These are phyloP conservation scores for western clawed frog (Xenopus tropicalis) DNA, from an alignment of 2,113 vertebrate species.

Conservation along the genomic window DNA sequence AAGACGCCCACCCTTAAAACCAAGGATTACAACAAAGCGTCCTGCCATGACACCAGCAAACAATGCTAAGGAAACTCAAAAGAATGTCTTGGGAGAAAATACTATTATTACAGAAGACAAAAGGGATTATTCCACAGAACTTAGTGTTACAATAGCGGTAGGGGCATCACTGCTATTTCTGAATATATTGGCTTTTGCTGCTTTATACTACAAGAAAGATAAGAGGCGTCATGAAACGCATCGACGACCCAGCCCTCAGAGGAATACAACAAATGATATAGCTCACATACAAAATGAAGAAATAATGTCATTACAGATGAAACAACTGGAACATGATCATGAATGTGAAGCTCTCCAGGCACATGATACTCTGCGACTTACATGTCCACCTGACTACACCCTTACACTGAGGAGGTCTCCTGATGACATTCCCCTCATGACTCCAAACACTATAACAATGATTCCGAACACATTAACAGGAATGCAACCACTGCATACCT, in stretches of 20 bases:
- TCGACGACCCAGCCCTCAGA: slow-evolving; percentile 80
- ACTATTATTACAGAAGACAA: slow-evolving; percentile 88
- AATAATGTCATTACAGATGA: slow-evolving; percentile 91
- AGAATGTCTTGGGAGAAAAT: slow-evolving; percentile 72
- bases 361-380: slow-evolving; percentile 78
- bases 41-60: slow-evolving; percentile 81
- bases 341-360: slow-evolving; percentile 82
- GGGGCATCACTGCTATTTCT: slow-evolving; percentile 91
- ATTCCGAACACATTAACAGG: slow-evolving; percentile 86
- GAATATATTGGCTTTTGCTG: slow-evolving; percentile 93
- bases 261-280: slow-evolving; percentile 77
- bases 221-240: slow-evolving; percentile 87
- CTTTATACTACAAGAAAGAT: slow-evolving; percentile 95
- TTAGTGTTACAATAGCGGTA: slow-evolving; percentile 93
- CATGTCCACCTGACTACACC: slow-evolving; percentile 89
- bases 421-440: slow-evolving; percentile 89
- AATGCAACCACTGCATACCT: slow-evolving; percentile 91
- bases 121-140: slow-evolving; percentile 88
- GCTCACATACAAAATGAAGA: slow-evolving; percentile 88
- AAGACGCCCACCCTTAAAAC: slow-evolving; percentile 82
- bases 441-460: slow-evolving; percentile 92
- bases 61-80: slow-evolving; percentile 80
- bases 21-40: slow-evolving; percentile 91
- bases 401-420: slow-evolving; percentile 90
- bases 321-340: slow-evolving; percentile 86